phyloP scores from a whole-genome alignment of 2,888 invertebrate genomes.

The Cremastinae sp. region DNA sequence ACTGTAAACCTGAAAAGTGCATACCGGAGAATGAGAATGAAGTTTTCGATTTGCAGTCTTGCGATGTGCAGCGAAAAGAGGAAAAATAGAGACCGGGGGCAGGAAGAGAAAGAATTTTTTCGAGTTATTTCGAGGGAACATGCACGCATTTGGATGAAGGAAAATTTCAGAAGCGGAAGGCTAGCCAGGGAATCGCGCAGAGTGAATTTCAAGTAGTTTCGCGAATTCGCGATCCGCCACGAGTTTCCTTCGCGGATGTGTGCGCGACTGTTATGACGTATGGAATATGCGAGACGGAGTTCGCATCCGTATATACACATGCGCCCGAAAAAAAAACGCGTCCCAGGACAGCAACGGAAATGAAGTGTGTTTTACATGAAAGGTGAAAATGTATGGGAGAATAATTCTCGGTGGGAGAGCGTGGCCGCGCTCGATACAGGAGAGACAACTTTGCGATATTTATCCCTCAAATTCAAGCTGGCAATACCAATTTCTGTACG shows the following conservation, averaged over 20 bases:
- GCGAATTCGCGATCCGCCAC: slow-evolving; percentile 61
- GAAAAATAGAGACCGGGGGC: too few species aligned
- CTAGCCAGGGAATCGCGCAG: slow-evolving; percentile 65
- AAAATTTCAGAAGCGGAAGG: slow-evolving; percentile 31
- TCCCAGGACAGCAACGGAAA: slow-evolving; percentile 27
- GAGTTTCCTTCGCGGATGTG: not conserved
- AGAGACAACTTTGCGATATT: slow-evolving; percentile 37
- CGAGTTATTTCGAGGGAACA: slow-evolving; percentile 44
- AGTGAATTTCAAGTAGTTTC: slow-evolving; percentile 78
- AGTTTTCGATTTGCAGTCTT: slow-evolving; percentile 74
- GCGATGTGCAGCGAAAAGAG: slow-evolving; percentile 56
- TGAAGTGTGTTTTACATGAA: slow-evolving; percentile 19
- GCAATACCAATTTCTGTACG: slow-evolving; percentile 76
- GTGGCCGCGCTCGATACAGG: too few species aligned
- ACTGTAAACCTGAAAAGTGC: slow-evolving; percentile 6
- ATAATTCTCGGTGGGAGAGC: not conserved
- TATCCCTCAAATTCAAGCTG: slow-evolving; percentile 69
- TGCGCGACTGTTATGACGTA: slow-evolving; percentile 3
- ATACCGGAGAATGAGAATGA: slow-evolving; percentile 67
- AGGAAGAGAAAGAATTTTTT: slow-evolving; percentile 50
- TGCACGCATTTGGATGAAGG: slow-evolving; percentile 23
- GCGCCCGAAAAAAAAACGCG: slow-evolving; percentile 45
- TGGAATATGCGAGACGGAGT: slow-evolving; percentile 20
- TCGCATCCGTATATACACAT: slow-evolving; percentile 32
- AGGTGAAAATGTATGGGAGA: not conserved